Conservation (phyloP, 2,797 vertebrate genomes). For the Melanotaenia maccullochi region DNA sequence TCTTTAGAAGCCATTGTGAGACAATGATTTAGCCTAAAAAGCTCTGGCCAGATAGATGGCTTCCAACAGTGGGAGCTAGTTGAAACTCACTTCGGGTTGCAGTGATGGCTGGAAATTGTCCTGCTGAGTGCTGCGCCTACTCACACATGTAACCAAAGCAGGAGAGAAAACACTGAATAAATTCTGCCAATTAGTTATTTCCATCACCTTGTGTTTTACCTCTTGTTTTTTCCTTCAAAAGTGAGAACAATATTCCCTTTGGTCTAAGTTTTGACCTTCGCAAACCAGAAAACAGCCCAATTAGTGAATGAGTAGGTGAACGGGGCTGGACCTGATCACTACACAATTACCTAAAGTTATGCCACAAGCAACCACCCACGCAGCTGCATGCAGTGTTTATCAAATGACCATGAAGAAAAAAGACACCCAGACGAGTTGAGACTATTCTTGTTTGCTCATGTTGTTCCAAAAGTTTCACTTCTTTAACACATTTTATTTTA, state of each 20-base stretch:
- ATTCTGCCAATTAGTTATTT: slow-evolving; percentile 56
- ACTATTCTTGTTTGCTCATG: slow-evolving; percentile 5
- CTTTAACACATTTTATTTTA: slow-evolving; percentile 43
- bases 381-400: slow-evolving; percentile 37
- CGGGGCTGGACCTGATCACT: slow-evolving; percentile 53
- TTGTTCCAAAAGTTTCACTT: slow-evolving; percentile 34
- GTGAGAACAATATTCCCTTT: slow-evolving; percentile 41
- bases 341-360: slow-evolving; percentile 65
- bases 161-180: slow-evolving; percentile 34
- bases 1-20: slow-evolving; percentile 57
- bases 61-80: slow-evolving; percentile 55
- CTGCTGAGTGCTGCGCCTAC: slow-evolving; percentile 40
- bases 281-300: slow-evolving; percentile 67
- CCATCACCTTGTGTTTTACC: slow-evolving; percentile 1
- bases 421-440: slow-evolving; percentile 3
- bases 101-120: slow-evolving; percentile 57
- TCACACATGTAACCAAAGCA: slow-evolving; percentile 33
- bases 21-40: slow-evolving; percentile 62
- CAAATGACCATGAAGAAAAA: slow-evolving; percentile 37
- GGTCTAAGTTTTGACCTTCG: slow-evolving; percentile 56
- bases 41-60: slow-evolving; percentile 39
- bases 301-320: slow-evolving; percentile 69
- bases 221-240: slow-evolving; percentile 19
- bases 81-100: slow-evolving; percentile 51
- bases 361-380: slow-evolving; percentile 55